These are phyloP conservation scores for Apostichopus japonicus DNA, from an alignment of 35 echinoderm and acorn worm genomes.

Conservation along the genomic window DNA sequence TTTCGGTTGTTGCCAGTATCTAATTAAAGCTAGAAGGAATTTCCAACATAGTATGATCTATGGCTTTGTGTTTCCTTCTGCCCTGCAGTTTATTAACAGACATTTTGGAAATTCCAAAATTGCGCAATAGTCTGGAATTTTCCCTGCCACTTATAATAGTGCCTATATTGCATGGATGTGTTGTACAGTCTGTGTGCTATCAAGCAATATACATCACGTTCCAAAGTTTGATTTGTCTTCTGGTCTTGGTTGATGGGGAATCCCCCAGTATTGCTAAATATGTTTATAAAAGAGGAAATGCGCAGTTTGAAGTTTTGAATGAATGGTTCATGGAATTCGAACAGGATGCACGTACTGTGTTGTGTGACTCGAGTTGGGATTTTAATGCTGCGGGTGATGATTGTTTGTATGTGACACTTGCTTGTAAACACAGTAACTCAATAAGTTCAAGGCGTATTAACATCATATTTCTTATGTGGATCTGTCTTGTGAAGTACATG, in stretches of 20 bases:
- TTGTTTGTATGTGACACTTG: no score
- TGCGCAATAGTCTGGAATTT: conserved; percentile 28
- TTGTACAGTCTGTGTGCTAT: no score
- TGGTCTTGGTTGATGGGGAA: neutral
- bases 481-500: no score
- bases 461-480: no score
- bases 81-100: neutral
- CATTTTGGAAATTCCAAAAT: conserved; percentile 15
- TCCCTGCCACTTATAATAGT: neutral
- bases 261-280: neutral
- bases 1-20: neutral
- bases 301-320: neutral
- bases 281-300: neutral
- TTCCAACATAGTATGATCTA: neutral
- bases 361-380: no score
- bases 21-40: conserved; percentile 20
- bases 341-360: conserved; percentile 3
- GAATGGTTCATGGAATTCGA: conserved; percentile 9
- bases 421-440: no score
- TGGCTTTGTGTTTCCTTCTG: neutral
- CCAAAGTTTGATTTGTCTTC: no score
- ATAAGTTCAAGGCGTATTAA: no score
- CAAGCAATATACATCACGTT: no score
- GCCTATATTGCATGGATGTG: neutral
- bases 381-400: no score